A percentile compares a stretch with the other conserved stretches of the same genome.
phyloP scores from a whole-genome alignment of 2,888 invertebrate genomes.

The Drosophila mercatorum region DNA sequence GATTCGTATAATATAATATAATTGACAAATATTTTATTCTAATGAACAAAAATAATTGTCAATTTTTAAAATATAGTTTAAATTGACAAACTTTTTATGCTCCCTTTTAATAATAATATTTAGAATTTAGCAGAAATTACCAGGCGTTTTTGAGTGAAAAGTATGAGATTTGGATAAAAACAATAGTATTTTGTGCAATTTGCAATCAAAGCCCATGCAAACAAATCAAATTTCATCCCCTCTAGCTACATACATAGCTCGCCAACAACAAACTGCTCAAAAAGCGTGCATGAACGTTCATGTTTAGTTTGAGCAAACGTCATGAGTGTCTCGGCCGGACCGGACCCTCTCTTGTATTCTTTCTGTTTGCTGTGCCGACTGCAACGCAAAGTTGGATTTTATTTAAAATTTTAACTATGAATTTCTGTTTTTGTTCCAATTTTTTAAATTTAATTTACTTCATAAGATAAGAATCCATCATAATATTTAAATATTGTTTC shows the following conservation, averaged over 20 bases:
- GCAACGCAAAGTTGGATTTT: background rate
- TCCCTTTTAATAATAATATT: background rate
- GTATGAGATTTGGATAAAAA: no score
- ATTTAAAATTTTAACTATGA: background rate
- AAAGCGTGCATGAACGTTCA: slow-evolving; percentile 47
- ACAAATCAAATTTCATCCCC: slow-evolving; percentile 5
- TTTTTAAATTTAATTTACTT: background rate
- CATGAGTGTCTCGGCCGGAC: slow-evolving; percentile 1
- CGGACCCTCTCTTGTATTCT: background rate
- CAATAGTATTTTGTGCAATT: background rate
- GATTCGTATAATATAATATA: background rate
- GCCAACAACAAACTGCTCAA: slow-evolving; percentile 1
- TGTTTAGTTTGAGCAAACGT: slow-evolving; percentile 36
- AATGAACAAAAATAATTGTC: background rate
- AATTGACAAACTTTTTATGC: no score
- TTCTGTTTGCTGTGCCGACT: slow-evolving; percentile 12
- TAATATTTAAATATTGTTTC: background rate
- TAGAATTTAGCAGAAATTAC: background rate
- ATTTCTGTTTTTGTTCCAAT: background rate
- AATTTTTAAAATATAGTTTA: background rate
- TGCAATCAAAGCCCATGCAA: background rate
- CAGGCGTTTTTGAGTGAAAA: background rate
- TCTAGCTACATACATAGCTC: background rate
- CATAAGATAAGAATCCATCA: background rate
- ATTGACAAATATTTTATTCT: background rate